Evolutionary conservation across 2,113 vertebrate genomes (phyloP).

Genomic region (Donacobius atricapilla): DNA sequence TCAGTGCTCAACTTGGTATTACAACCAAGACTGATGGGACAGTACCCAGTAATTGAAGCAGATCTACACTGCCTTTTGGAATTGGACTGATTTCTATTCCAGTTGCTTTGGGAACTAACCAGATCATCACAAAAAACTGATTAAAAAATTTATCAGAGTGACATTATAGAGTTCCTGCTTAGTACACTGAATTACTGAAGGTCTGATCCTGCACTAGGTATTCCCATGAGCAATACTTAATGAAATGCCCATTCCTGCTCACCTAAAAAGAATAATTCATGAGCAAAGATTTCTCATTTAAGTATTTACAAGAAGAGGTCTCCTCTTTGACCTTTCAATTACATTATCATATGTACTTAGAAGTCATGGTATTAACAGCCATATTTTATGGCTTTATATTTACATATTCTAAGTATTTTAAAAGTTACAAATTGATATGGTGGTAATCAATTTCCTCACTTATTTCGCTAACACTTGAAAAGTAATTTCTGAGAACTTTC

Average conservation of each 20-base stretch:
- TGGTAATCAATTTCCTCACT: not conserved
- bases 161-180: conserved; percentile 5
- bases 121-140: conserved; percentile 44
- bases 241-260: not conserved
- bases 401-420: not conserved
- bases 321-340: conserved; percentile 18
- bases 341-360: not conserved
- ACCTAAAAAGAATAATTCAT: not conserved
- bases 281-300: not conserved
- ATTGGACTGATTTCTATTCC: conserved; percentile 31
- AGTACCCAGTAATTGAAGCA: not conserved
- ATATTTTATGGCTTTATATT: not conserved
- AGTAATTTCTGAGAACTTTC: not conserved
- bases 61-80: conserved; percentile 36
- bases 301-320: not conserved
- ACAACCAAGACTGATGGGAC: conserved; percentile 27
- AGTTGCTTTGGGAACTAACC: conserved; percentile 36
- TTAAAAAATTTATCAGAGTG: not conserved
- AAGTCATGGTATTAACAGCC: not conserved
- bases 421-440: not conserved
- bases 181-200: not conserved
- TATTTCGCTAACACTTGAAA: not conserved
- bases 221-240: not conserved
- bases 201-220: not conserved
- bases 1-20: not conserved